Evolutionary conservation across 2,797 vertebrate genomes (phyloP).

Genomic region (Melanotaenia maccullochi): DNA sequence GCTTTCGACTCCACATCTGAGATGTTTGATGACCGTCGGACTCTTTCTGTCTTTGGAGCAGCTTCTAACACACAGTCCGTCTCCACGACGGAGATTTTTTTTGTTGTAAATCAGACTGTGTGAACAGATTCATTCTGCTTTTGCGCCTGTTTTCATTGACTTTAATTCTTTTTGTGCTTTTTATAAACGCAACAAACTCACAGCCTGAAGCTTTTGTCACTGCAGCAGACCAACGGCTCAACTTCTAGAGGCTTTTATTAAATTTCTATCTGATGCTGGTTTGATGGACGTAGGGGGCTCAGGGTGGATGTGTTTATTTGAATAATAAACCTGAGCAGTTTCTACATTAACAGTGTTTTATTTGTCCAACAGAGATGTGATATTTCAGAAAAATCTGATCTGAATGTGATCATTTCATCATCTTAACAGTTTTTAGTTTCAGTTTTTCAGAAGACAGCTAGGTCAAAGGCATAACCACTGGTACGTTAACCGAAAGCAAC

Average conservation of each 20-base stretch:
- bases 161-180: background rate
- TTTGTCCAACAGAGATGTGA: background rate
- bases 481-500: too few species aligned
- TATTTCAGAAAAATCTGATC: background rate
- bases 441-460: too few species aligned
- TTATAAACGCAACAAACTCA: background rate
- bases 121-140: background rate
- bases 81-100: background rate
- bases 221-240: background rate
- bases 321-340: conserved; percentile 46
- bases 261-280: conserved; percentile 21
- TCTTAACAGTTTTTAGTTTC: background rate
- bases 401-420: too few species aligned
- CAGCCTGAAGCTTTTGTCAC: conserved; percentile 19
- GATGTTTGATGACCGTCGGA: conserved; percentile 21
- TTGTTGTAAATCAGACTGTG: background rate
- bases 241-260: conserved; percentile 24
- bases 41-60: background rate
- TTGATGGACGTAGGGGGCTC: background rate
- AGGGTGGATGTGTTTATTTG: background rate
- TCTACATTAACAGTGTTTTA: background rate
- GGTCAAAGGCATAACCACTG: too few species aligned
- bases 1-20: conserved; percentile 44
- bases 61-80: background rate
- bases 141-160: too few species aligned